A percentile compares a stretch with the other conserved stretches of the same genome.
These are phyloP conservation scores for Flexamia atlantica DNA, from an alignment of 2,888 invertebrate species.

Conservation along the genomic window DNA sequence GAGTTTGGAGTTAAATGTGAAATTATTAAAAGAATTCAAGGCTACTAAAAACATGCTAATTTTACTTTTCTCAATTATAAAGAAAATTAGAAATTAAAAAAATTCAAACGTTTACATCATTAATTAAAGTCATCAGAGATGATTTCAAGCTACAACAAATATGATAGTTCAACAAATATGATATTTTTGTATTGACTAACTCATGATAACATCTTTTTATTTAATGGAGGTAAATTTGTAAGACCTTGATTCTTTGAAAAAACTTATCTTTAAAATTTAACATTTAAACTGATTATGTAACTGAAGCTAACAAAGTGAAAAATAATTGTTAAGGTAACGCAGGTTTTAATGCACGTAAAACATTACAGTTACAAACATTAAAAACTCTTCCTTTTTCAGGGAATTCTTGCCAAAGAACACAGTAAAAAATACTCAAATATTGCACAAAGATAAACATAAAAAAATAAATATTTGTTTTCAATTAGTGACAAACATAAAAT, in stretches of 20 bases:
- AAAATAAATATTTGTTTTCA: conserved; percentile 26
- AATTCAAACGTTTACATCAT: too few relatives aligned
- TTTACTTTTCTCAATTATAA: too few relatives aligned
- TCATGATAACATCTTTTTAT: not conserved
- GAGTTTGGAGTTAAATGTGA: too few relatives aligned
- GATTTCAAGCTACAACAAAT: too few relatives aligned
- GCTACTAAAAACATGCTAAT: too few relatives aligned
- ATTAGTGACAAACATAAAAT: conserved; percentile 6
- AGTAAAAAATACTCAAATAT: conserved; percentile 13
- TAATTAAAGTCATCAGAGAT: too few relatives aligned
- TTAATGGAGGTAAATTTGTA: not conserved
- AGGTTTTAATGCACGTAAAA: conserved; percentile 3
- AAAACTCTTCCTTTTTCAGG: not conserved
- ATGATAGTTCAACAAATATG: not conserved
- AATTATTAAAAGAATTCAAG: too few relatives aligned
- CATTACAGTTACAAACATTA: not conserved
- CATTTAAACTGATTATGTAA: not conserved
- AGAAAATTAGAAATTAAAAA: too few relatives aligned
- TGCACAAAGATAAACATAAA: conserved; percentile 21
- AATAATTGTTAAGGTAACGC: not conserved
- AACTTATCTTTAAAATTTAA: not conserved
- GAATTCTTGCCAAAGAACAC: not conserved
- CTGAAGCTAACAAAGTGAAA: not conserved
- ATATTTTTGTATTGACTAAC: not conserved
- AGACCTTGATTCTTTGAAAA: not conserved